Conservation (phyloP, 1,140 invertebrate species). For the Yoshiicerus persimilis region DNA sequence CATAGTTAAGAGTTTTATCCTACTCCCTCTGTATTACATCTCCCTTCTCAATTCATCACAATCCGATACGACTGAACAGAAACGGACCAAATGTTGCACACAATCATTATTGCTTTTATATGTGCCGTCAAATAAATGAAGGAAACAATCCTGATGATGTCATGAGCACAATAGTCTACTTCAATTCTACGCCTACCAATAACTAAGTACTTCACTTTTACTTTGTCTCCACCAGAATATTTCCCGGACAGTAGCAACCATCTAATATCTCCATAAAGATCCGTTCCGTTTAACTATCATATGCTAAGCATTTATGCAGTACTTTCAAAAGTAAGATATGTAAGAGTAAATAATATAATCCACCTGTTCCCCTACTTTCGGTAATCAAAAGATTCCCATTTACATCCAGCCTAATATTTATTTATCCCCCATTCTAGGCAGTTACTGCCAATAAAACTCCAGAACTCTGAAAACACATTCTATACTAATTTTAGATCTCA, state of each 20-base stretch:
- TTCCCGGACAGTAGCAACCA: too few relatives aligned
- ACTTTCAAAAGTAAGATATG: not conserved
- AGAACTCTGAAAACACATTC: not conserved
- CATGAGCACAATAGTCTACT: not conserved
- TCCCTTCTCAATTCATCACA: not conserved
- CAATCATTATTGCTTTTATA: constrained; percentile 12
- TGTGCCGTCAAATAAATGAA: constrained; percentile 9
- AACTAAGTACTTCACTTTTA: not conserved
- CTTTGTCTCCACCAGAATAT: not conserved
- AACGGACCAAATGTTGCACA: not conserved
- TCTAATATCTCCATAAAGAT: not conserved
- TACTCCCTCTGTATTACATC: not conserved
- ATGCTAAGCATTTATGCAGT: not conserved
- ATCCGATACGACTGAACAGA: not conserved
- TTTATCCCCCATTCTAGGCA: not conserved
- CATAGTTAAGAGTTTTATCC: not conserved
- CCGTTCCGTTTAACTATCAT: not conserved
- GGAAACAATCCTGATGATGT: not conserved
- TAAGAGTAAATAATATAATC: not conserved
- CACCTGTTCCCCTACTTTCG: not conserved
- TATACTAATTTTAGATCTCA: not conserved
- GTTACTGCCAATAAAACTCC: not conserved
- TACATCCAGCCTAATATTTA: not conserved
- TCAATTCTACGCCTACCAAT: not conserved
- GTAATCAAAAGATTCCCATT: not conserved